Evolutionary conservation across 2,113 vertebrate genomes (phyloP).

Genomic region (Mirza zaza): DNA sequence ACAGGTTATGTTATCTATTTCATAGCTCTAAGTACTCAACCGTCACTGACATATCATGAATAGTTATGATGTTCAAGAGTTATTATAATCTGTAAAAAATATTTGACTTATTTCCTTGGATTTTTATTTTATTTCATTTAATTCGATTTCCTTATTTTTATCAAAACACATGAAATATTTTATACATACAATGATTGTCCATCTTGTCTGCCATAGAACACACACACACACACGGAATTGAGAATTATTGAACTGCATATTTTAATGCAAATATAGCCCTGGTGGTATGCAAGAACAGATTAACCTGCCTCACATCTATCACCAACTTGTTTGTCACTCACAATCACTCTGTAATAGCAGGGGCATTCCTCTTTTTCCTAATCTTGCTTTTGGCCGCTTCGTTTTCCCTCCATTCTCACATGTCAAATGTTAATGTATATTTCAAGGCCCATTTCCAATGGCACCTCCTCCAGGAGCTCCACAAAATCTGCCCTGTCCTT

Average conservation of each 20-base stretch:
- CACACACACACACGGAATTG: accelerated
- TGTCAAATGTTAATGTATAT: neutral
- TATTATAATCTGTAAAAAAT: neutral
- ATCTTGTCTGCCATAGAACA: neutral
- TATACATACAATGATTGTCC: neutral
- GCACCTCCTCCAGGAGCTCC: neutral
- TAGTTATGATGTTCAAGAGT: neutral
- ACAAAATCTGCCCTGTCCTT: neutral
- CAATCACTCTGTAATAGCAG: neutral
- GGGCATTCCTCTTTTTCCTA: neutral
- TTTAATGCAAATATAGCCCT: neutral
- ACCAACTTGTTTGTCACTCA: neutral
- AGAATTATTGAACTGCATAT: neutral
- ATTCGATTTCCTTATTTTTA: neutral
- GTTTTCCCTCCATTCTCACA: neutral
- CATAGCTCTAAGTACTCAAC: neutral
- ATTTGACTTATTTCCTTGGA: neutral
- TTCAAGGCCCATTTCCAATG: neutral
- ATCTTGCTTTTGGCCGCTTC: neutral
- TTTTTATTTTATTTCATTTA: neutral
- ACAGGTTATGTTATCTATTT: neutral
- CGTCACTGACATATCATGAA: neutral
- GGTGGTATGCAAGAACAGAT: too few relatives aligned
- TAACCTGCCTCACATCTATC: neutral
- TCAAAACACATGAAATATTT: neutral